phyloP scores from a whole-genome alignment of 2,797 vertebrate species.

The Manis pentadactyla region DNA sequence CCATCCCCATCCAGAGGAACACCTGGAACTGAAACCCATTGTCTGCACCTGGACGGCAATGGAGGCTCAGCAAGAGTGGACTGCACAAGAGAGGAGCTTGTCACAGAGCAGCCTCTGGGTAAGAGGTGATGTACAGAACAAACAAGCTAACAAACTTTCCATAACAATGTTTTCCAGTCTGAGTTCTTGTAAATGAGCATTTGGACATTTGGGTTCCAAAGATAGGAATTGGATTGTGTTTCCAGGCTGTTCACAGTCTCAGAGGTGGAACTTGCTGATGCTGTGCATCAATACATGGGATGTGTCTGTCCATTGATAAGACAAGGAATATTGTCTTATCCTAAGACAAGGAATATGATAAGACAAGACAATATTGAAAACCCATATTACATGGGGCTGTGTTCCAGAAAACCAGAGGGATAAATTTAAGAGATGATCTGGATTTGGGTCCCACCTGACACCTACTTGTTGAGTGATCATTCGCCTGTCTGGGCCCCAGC shows the following conservation, averaged over 20 bases:
- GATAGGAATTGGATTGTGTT: background rate
- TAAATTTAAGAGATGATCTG: background rate
- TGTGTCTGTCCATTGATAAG: background rate
- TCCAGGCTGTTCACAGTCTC: background rate
- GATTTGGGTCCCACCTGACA: background rate
- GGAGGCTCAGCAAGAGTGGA: background rate
- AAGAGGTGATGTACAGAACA: no score
- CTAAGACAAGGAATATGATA: background rate
- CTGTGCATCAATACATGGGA: rapidly evolving
- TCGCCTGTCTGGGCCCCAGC: background rate
- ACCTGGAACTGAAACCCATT: background rate
- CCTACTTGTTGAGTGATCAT: background rate
- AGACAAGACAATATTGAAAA: no score
- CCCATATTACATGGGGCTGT: no score
- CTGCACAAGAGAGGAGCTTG: background rate
- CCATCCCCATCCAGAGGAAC: background rate
- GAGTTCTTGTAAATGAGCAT: background rate
- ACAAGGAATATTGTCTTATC: no score
- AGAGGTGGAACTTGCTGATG: background rate
- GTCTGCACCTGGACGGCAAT: background rate
- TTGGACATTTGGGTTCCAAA: background rate
- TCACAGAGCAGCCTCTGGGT: background rate
- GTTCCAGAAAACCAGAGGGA: background rate
- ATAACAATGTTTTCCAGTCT: background rate
- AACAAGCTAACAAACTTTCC: background rate